phyloP scores from a whole-genome alignment of 1,140 invertebrate species.

The Tyrophagus putrescentiae region DNA sequence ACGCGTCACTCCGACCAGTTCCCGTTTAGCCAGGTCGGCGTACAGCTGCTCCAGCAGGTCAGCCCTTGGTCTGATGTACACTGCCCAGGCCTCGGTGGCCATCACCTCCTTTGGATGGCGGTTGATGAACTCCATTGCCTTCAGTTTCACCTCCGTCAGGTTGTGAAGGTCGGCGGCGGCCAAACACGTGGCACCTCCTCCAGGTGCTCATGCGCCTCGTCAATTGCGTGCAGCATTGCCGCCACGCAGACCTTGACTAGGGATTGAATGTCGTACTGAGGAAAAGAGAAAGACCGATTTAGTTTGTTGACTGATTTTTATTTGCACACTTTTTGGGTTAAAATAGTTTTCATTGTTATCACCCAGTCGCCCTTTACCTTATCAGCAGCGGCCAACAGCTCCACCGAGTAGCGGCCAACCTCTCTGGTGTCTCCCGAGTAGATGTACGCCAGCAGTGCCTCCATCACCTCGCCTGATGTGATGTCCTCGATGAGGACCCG shows the following conservation, averaged over 20 bases:
- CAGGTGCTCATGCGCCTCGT: slow-evolving; percentile 94
- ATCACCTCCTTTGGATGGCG: slow-evolving; percentile 96
- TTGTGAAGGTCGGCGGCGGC: background rate
- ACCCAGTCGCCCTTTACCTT: slow-evolving; percentile 40
- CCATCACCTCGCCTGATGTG: slow-evolving; percentile 82
- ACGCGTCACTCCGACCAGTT: slow-evolving; percentile 50
- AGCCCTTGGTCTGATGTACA: slow-evolving; percentile 87
- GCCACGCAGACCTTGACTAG: slow-evolving; percentile 91
- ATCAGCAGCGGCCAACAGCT: slow-evolving; percentile 88
- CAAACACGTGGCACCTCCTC: background rate
- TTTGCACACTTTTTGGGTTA: slow-evolving; percentile 88
- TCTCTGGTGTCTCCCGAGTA: slow-evolving; percentile 91
- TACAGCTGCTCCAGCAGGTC: slow-evolving; percentile 96
- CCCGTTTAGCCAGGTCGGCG: slow-evolving; percentile 87
- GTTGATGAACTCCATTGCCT: slow-evolving; percentile 27
- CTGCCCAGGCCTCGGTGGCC: slow-evolving; percentile 93
- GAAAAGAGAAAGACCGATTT: slow-evolving; percentile 87
- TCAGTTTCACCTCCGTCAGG: background rate
- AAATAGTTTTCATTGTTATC: slow-evolving; percentile 39
- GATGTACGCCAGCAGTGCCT: slow-evolving; percentile 94
- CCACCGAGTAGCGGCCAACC: slow-evolving; percentile 93
- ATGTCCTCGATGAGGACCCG: slow-evolving; percentile 92
- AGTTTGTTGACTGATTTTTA: slow-evolving; percentile 96
- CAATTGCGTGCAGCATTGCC: slow-evolving; percentile 94
- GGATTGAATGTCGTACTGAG: slow-evolving; percentile 90